Percentiles rank a stretch among this genome's conserved stretches.
Conservation (phyloP, 2,797 vertebrate genomes). For the Dicrostonyx torquatus region DNA sequence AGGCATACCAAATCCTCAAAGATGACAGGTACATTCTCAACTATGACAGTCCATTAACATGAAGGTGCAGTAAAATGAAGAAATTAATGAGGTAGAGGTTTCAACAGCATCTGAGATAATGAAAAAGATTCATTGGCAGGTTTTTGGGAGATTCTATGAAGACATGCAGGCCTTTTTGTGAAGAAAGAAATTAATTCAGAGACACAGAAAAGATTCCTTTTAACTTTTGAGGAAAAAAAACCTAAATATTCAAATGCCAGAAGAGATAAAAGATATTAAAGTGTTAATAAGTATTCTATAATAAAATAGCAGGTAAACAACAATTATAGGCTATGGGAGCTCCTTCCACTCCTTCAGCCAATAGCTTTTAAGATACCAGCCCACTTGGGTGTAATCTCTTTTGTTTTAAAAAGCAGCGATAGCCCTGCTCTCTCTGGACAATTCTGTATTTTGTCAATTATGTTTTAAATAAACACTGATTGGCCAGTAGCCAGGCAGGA, state of each 20-base stretch:
- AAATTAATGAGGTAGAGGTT: conserved; percentile 66
- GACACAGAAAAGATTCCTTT: not conserved
- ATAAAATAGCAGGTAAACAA: conserved; percentile 14
- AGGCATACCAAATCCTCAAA: conserved; percentile 45
- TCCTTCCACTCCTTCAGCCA: too few relatives aligned
- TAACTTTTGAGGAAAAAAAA: conserved; percentile 54
- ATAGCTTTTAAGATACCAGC: too few relatives aligned
- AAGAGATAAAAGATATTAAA: conserved; percentile 52
- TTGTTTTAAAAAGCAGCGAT: too few relatives aligned
- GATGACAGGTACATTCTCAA: not conserved
- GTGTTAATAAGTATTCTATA: conserved; percentile 1
- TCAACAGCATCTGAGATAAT: conserved; percentile 66
- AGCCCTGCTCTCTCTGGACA: too few relatives aligned
- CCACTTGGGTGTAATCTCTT: too few relatives aligned
- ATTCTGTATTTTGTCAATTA: too few relatives aligned
- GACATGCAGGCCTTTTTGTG: conserved; percentile 21
- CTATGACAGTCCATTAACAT: conserved; percentile 46
- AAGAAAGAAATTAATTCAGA: conserved; percentile 42
- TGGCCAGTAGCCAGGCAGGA: too few relatives aligned
- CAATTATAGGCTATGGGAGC: not conserved
- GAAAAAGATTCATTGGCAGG: conserved; percentile 64
- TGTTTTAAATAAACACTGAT: too few relatives aligned
- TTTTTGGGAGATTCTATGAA: conserved; percentile 66
- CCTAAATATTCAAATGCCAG: conserved; percentile 47
- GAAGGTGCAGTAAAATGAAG: conserved; percentile 63